Conservation (phyloP, 2,113 vertebrate species). For the Oceanodroma tethys region DNA sequence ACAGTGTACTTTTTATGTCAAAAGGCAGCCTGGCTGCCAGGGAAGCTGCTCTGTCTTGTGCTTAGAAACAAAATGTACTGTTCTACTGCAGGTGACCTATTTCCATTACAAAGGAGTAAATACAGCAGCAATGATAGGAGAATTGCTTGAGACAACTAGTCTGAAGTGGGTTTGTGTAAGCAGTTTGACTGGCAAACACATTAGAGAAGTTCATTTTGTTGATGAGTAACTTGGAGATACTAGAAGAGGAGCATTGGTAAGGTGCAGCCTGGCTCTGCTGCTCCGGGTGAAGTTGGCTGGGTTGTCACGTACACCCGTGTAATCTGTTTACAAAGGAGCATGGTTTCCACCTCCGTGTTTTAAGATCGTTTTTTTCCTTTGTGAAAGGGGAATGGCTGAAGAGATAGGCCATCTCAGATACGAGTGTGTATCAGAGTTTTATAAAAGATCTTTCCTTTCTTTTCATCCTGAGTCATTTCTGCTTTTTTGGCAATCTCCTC, state of each 20-base stretch:
- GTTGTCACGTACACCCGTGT: neutral
- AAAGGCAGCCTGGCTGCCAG: neutral
- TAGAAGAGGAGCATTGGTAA: neutral
- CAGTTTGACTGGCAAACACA: neutral
- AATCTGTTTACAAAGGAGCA: neutral
- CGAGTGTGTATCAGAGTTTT: neutral
- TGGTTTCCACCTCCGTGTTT: neutral
- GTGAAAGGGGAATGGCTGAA: neutral
- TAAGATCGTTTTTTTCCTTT: neutral
- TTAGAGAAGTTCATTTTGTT: neutral
- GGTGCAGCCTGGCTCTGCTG: neutral
- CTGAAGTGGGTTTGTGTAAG: neutral
- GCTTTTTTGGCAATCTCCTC: neutral
- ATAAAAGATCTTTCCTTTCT: neutral
- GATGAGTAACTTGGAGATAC: neutral
- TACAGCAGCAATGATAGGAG: neutral
- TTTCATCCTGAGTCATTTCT: neutral
- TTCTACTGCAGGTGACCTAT: neutral
- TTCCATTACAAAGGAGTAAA: slow-evolving; percentile 4
- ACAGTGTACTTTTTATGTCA: neutral
- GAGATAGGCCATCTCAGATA: neutral
- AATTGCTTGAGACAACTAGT: neutral
- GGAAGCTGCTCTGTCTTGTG: neutral
- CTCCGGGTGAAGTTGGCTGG: too few relatives aligned
- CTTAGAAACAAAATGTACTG: neutral